phyloP scores from a whole-genome alignment of 1,140 invertebrate species.

The Papilio helenus region DNA sequence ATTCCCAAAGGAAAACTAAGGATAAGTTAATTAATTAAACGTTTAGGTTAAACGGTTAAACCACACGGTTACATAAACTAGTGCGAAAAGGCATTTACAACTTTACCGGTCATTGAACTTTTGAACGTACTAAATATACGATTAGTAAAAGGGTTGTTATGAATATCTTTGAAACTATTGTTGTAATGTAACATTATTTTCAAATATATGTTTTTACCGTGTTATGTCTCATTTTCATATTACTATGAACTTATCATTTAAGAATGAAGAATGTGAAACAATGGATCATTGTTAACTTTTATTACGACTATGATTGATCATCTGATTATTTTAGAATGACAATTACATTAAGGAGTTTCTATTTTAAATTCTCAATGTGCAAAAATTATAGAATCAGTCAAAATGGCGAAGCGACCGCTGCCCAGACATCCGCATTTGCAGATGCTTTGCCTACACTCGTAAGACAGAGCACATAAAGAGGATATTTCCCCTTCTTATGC shows the following conservation, averaged over 20 bases:
- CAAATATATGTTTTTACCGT: no score
- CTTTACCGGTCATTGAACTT: background rate
- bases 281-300: background rate
- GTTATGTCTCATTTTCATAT: background rate
- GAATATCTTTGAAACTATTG: no score
- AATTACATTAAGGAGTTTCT: no score
- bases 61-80: background rate
- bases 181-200: no score
- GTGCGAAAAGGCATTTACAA: conserved; percentile 14
- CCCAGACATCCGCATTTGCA: no score
- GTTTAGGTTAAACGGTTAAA: background rate
- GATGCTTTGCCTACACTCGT: no score
- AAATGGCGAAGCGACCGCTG: no score
- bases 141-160: background rate
- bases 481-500: no score
- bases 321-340: background rate
- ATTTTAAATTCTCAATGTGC: no score
- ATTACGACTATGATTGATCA: background rate
- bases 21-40: conserved; percentile 2
- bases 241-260: background rate
- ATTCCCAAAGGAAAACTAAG: background rate
- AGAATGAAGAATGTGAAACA: background rate
- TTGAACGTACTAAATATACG: no score
- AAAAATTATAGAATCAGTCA: no score
- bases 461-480: no score